Percentiles rank a stretch among this genome's conserved stretches.
Evolutionary conservation across 2,888 invertebrate genomes (phyloP).

Genomic region (Gari tellinella): DNA sequence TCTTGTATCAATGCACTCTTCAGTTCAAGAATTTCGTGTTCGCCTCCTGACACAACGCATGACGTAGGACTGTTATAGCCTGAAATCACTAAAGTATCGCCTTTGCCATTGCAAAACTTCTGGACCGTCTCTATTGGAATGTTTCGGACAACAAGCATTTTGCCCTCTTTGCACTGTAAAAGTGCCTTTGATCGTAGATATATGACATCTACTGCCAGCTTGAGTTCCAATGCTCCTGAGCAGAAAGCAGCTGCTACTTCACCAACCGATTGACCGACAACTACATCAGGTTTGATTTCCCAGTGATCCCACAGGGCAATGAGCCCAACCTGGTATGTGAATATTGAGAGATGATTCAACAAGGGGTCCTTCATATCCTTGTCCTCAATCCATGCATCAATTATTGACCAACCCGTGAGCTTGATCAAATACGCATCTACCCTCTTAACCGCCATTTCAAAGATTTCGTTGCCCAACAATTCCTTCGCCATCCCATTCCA

Average conservation of each 20-base stretch:
- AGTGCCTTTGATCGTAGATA: constrained; percentile 65
- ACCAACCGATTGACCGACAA: constrained; percentile 76
- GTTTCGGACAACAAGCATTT: constrained; percentile 65
- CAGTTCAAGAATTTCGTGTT: too few relatives aligned
- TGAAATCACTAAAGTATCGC: not conserved
- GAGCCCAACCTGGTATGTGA: constrained; percentile 69
- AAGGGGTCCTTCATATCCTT: constrained; percentile 47
- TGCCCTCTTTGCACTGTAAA: constrained; percentile 58
- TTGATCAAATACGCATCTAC: not conserved
- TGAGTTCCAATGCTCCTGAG: constrained; percentile 56
- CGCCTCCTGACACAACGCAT: too few relatives aligned
- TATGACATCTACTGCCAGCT: constrained; percentile 70
- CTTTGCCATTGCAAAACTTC: constrained; percentile 10
- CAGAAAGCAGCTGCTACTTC: constrained; percentile 72
- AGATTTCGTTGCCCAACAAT: constrained; percentile 26
- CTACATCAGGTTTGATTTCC: constrained; percentile 62
- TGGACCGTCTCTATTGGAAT: constrained; percentile 33
- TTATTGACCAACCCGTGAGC: constrained; percentile 7
- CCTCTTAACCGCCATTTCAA: not conserved
- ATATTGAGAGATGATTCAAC: constrained; percentile 67
- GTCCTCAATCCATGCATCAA: constrained; percentile 14
- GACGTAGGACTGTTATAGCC: too few relatives aligned
- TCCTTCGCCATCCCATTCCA: constrained; percentile 66
- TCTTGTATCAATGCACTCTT: too few relatives aligned
- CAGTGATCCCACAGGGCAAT: constrained; percentile 57